phyloP scores from a whole-genome alignment of 1,140 invertebrate species.

The Drosophila insularis region DNA sequence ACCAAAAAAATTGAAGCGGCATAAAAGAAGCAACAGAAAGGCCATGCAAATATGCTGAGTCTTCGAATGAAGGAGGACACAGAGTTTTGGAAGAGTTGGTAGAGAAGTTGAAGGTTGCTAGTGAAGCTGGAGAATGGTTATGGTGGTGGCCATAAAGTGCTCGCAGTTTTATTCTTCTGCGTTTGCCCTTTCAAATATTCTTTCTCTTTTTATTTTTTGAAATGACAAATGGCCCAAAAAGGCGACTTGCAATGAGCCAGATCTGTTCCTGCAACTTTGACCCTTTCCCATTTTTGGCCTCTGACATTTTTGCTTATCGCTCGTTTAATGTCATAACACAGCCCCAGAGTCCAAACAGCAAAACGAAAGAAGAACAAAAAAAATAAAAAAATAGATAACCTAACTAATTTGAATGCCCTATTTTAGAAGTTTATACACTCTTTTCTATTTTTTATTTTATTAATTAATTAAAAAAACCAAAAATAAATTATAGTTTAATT shows the following conservation, averaged over 20 bases:
- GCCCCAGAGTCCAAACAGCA: conserved; percentile 41
- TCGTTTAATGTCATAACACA: conserved; percentile 73
- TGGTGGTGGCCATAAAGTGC: neutral
- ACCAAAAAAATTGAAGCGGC: conserved; percentile 13
- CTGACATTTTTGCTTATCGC: conserved; percentile 68
- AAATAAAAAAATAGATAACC: conserved; percentile 6
- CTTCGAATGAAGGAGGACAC: conserved; percentile 20
- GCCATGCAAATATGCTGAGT: conserved; percentile 47
- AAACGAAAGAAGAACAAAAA: conserved; percentile 10
- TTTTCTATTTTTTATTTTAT: neutral
- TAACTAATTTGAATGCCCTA: neutral
- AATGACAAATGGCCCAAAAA: conserved; percentile 75
- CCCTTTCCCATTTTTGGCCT: conserved; percentile 51
- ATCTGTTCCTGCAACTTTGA: conserved; percentile 59
- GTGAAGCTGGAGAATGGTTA: neutral
- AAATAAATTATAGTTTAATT: no score
- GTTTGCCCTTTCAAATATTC: conserved; percentile 60
- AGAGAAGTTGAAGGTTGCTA: neutral
- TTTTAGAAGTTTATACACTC: neutral
- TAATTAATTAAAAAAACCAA: no score
- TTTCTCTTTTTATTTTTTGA: conserved; percentile 23
- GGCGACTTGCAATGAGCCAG: conserved; percentile 18
- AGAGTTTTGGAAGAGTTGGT: neutral
- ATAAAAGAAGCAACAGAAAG: conserved; percentile 32
- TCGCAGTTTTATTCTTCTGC: conserved; percentile 55